Percentiles rank a stretch among this genome's conserved stretches.
Conservation (phyloP, 2,888 invertebrate genomes). For the Tineola bisselliella region DNA sequence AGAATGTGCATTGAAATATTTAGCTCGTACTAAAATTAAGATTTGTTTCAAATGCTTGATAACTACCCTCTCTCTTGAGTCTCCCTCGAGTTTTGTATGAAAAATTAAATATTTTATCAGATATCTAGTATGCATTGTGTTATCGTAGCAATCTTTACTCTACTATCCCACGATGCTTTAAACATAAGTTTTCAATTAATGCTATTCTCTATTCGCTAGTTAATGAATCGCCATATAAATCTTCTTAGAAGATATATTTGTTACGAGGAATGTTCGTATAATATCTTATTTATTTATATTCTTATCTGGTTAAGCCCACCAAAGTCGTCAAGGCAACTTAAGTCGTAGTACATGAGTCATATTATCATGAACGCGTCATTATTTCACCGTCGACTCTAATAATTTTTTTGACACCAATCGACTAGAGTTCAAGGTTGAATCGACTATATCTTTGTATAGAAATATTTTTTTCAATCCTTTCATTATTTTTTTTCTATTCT, state of each 20-base stretch:
- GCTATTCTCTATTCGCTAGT: not conserved
- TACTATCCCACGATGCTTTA: no score
- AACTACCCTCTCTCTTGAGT: no score
- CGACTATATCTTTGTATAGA: not conserved
- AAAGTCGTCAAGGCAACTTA: slow-evolving; percentile 4
- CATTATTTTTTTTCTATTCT: no score
- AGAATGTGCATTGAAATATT: no score
- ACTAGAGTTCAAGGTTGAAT: slow-evolving; percentile 17
- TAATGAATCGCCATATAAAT: not conserved
- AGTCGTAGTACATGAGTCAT: not conserved
- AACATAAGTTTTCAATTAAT: not conserved
- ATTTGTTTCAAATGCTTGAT: no score
- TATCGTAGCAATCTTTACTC: no score
- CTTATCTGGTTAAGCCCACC: slow-evolving; percentile 1
- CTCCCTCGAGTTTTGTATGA: no score
- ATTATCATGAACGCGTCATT: slow-evolving; percentile 1
- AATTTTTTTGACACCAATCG: slow-evolving; percentile 19
- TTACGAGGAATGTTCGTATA: not conserved
- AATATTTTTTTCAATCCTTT: no score
- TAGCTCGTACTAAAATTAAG: no score
- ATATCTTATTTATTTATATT: slow-evolving; percentile 8
- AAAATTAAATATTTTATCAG: no score
- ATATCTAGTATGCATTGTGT: no score
- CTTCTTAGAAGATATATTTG: not conserved
- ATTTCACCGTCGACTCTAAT: not conserved